These are phyloP conservation scores for Nesogale talazaci DNA, from an alignment of 2,113 vertebrate genomes.

Conservation along the genomic window DNA sequence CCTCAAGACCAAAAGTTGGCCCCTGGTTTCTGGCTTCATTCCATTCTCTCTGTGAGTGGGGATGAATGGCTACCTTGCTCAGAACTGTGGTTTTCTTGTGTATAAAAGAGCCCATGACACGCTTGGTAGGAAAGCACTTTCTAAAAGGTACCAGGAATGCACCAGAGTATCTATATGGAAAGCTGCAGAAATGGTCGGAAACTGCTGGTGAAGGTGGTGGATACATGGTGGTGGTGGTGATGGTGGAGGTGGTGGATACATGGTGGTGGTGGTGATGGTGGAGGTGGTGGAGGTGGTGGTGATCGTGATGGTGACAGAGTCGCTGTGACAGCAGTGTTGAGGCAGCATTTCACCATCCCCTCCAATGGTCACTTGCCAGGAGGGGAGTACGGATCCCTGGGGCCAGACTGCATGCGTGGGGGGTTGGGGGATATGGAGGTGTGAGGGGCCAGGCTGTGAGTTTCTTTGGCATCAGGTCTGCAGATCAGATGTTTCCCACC, in stretches of 20 bases:
- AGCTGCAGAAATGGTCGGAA: too few species aligned
- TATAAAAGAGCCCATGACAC: neutral
- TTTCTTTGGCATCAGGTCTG: slow-evolving; percentile 4
- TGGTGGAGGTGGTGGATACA: too few species aligned
- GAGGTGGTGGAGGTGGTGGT: fast-evolving
- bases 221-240: fast-evolving
- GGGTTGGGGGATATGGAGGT: neutral
- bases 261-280: fast-evolving
- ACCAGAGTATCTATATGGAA: neutral
- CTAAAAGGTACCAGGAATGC: neutral
- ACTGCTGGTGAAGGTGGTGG: neutral
- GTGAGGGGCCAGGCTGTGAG: neutral
- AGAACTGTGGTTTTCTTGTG: neutral
- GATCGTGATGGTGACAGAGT: neutral
- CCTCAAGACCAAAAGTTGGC: neutral
- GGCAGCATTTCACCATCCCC: neutral
- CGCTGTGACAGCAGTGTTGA: neutral
- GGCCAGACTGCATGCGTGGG: neutral
- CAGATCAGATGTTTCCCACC: neutral
- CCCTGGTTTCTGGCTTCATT: neutral
- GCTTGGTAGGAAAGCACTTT: neutral
- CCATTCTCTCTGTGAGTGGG: neutral
- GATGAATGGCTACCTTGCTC: neutral
- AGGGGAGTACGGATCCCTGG: neutral
- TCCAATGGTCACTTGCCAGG: neutral